Evolutionary conservation across 1,140 invertebrate species (phyloP).

Genomic region (Drosophila sulfurigaster): DNA sequence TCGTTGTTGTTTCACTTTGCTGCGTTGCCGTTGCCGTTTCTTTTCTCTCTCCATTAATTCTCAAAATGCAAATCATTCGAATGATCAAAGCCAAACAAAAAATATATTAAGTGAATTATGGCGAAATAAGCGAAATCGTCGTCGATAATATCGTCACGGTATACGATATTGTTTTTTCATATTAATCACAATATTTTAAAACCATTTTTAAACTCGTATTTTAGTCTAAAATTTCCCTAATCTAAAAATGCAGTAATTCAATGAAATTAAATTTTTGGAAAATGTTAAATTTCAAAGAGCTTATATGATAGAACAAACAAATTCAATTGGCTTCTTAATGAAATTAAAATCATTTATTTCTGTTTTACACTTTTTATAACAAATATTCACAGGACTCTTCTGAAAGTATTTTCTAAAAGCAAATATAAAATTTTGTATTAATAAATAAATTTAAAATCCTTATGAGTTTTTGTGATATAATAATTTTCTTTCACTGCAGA

Average conservation of each 20-base stretch:
- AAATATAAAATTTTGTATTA: too few species aligned
- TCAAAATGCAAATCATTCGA: constrained; percentile 54
- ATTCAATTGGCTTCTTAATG: too few species aligned
- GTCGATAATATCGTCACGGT: not conserved
- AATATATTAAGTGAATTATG: constrained; percentile 28
- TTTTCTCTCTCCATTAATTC: constrained; percentile 28
- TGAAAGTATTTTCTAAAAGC: too few species aligned
- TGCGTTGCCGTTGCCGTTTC: constrained; percentile 8
- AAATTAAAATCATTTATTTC: too few species aligned
- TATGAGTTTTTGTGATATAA: too few species aligned
- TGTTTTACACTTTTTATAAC: too few species aligned
- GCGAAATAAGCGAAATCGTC: constrained; percentile 36
- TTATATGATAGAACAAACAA: too few species aligned
- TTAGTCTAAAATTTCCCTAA: not conserved
- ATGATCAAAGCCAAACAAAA: constrained; percentile 39
- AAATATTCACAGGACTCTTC: too few species aligned
- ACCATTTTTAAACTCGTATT: not conserved
- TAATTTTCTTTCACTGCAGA: too few species aligned
- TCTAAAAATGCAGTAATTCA: not conserved
- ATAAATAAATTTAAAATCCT: too few species aligned
- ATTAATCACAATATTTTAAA: not conserved
- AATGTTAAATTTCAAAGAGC: not conserved
- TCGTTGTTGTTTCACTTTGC: constrained; percentile 1
- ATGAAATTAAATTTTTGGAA: not conserved
- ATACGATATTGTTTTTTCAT: not conserved